These are phyloP conservation scores for Steinernema carpocapsae DNA, from an alignment of 2,888 invertebrate species.

Conservation along the genomic window DNA sequence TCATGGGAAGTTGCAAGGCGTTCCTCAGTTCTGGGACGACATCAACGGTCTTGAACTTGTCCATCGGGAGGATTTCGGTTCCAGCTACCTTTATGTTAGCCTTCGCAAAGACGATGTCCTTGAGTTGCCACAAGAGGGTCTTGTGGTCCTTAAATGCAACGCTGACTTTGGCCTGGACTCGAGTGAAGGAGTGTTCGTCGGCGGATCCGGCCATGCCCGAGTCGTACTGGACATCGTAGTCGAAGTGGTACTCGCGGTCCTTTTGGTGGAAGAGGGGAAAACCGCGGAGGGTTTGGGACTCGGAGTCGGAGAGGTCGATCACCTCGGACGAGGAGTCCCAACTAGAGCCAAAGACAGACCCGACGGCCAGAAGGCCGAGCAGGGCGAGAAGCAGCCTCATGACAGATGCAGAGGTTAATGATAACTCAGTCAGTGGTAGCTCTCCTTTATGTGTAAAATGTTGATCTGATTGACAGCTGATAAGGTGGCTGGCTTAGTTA, in stretches of 20 bases:
- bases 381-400: constrained; percentile 8
- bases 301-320: not conserved
- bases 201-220: constrained; percentile 11
- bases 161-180: constrained; percentile 40
- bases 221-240: constrained; percentile 37
- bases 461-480: constrained; percentile 13
- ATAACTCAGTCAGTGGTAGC: not conserved
- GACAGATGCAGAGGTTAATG: not conserved
- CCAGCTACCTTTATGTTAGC: constrained; percentile 23
- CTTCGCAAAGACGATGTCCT: constrained; percentile 38
- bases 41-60: constrained; percentile 5
- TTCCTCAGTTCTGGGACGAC: not conserved
- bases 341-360: not conserved
- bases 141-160: constrained; percentile 36
- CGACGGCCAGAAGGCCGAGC: constrained; percentile 2
- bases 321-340: no score
- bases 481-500: constrained; percentile 1
- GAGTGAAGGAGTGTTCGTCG: constrained; percentile 38
- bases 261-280: not conserved
- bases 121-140: constrained; percentile 29
- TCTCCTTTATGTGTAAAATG: not conserved
- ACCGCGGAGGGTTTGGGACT: not conserved
- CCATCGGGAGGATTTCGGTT: not conserved
- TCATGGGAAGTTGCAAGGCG: constrained; percentile 36
- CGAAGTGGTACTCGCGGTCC: constrained; percentile 21